phyloP scores from a whole-genome alignment of 2,113 vertebrate species.

The Nycticebus coucang region DNA sequence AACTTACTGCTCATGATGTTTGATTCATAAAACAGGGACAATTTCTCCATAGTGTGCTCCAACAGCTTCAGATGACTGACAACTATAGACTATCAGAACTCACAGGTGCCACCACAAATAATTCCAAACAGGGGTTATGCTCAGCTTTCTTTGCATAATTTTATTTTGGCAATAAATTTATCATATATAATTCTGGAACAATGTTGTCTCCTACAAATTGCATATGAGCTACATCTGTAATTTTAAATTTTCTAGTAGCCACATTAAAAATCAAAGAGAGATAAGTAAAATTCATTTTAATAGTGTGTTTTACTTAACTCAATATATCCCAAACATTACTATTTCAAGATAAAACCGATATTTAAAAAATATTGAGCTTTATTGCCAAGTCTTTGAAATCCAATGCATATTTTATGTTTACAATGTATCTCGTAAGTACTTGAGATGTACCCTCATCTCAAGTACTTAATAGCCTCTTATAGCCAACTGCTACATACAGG shows the following conservation, averaged over 20 bases:
- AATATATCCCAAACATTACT: not conserved
- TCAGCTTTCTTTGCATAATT: not conserved
- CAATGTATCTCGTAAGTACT: not conserved
- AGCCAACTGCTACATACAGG: not conserved
- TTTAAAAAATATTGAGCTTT: conserved; percentile 8
- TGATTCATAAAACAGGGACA: no score
- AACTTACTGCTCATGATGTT: no score
- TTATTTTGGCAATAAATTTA: not conserved
- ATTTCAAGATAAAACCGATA: not conserved
- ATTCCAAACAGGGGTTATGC: not conserved
- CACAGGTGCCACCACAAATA: not conserved
- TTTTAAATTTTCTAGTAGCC: not conserved
- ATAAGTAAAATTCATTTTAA: not conserved
- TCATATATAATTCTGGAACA: not conserved
- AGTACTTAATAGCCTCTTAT: not conserved
- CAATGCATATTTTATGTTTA: not conserved
- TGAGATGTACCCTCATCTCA: not conserved
- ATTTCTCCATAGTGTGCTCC: not conserved
- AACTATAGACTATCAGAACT: not conserved
- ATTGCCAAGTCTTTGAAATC: not conserved
- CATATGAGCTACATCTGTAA: not conserved
- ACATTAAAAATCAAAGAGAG: not conserved
- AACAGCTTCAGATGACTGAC: not conserved
- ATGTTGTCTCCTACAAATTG: not conserved
- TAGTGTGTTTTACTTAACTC: not conserved